phyloP scores from a whole-genome alignment of 2,888 invertebrate genomes.

The Mimachlamys varia region DNA sequence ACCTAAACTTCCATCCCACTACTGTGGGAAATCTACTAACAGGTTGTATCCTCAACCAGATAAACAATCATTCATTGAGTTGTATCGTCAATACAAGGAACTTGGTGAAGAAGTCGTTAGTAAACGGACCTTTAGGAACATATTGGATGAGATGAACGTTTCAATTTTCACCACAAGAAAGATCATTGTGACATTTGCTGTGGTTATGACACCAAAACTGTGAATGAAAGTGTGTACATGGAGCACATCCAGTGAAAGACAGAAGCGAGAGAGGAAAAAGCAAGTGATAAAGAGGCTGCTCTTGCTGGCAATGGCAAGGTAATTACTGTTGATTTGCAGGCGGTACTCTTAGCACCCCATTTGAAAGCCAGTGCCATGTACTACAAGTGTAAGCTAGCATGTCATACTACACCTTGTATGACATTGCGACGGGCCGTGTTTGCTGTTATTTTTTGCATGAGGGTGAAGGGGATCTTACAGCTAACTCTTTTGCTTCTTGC shows the following conservation, averaged over 20 bases:
- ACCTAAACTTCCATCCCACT: slow-evolving; percentile 53
- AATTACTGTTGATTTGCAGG: slow-evolving; percentile 54
- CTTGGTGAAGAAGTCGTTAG: slow-evolving; percentile 39
- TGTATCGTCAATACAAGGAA: slow-evolving; percentile 47
- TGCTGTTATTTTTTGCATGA: slow-evolving; percentile 60
- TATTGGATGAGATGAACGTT: slow-evolving; percentile 53
- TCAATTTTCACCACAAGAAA: slow-evolving; percentile 50
- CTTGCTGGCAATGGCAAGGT: slow-evolving; percentile 45
- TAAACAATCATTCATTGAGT: slow-evolving; percentile 43
- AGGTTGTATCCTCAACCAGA: slow-evolving; percentile 54
- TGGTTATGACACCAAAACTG: slow-evolving; percentile 50
- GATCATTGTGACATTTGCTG: slow-evolving; percentile 57
- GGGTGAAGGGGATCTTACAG: slow-evolving; percentile 53
- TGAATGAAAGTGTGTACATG: slow-evolving; percentile 51
- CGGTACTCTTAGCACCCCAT: slow-evolving; percentile 55
- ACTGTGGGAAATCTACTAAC: slow-evolving; percentile 49
- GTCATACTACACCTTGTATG: slow-evolving; percentile 56
- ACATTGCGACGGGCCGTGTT: slow-evolving; percentile 45
- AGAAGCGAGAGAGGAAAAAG: slow-evolving; percentile 50
- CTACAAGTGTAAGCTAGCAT: slow-evolving; percentile 57
- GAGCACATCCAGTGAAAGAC: slow-evolving; percentile 50
- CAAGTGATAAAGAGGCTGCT: slow-evolving; percentile 51
- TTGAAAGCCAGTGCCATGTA: slow-evolving; percentile 57
- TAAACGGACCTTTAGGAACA: slow-evolving; percentile 36
- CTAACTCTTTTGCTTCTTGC: slow-evolving; percentile 51